Percentiles rank a stretch among this genome's conserved stretches.
Conservation (phyloP, 1,140 invertebrate species). For the Venturia canescens region DNA sequence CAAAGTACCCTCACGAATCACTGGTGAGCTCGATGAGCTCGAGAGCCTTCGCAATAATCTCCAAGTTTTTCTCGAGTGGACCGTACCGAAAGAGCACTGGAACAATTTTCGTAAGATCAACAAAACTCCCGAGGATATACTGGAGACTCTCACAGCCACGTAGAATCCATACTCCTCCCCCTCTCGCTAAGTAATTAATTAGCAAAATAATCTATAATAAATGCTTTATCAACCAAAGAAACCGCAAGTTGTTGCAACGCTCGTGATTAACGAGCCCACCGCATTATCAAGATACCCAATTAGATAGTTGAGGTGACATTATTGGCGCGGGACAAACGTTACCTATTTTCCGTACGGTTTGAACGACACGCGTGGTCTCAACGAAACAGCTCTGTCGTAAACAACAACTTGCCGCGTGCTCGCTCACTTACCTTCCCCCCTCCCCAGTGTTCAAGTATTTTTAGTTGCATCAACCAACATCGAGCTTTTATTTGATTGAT, state of each 20-base stretch:
- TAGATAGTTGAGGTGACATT: too few relatives aligned
- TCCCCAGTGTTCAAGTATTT: too few relatives aligned
- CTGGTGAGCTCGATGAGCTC: constrained; percentile 75
- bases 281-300: too few relatives aligned
- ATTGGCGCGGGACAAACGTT: too few relatives aligned
- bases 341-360: too few relatives aligned
- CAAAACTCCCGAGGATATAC: constrained; percentile 85
- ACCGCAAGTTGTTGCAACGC: too few relatives aligned
- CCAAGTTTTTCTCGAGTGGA: constrained; percentile 87
- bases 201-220: too few relatives aligned
- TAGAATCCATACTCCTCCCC: constrained; percentile 48
- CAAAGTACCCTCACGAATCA: constrained; percentile 80
- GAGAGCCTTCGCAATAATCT: constrained; percentile 84
- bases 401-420: too few relatives aligned
- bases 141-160: constrained; percentile 83
- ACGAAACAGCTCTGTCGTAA: too few relatives aligned
- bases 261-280: too few relatives aligned
- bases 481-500: constrained; percentile 18
- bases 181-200: not conserved
- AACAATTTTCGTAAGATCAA: constrained; percentile 84
- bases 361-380: too few relatives aligned
- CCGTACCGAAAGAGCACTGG: constrained; percentile 87
- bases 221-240: not conserved
- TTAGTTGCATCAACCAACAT: not conserved
- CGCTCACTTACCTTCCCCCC: too few relatives aligned